Percentiles rank a stretch among this genome's conserved stretches.
phyloP scores from a whole-genome alignment of 2,797 vertebrate genomes.

The Hozukius guyotensis region DNA sequence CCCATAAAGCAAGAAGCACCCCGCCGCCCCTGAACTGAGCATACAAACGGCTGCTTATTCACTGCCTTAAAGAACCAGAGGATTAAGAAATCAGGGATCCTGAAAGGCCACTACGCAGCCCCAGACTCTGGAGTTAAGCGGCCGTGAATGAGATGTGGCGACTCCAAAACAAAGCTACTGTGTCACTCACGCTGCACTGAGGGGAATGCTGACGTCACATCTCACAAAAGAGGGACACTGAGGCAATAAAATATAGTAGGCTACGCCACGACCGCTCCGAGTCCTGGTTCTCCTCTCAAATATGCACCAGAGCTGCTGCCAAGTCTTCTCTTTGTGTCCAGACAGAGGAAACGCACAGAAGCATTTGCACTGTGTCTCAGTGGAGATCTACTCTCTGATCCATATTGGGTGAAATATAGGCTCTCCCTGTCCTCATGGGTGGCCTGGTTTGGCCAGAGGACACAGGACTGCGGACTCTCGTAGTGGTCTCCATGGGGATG shows the following conservation, averaged over 20 bases:
- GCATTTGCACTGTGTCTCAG: not conserved
- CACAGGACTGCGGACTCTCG: conserved; percentile 50
- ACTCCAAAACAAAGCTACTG: conserved; percentile 69
- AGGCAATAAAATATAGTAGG: conserved; percentile 30
- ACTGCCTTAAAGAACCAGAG: conserved; percentile 37
- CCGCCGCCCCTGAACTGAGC: conserved; percentile 24
- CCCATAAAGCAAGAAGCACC: conserved; percentile 49
- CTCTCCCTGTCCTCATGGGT: conserved; percentile 66
- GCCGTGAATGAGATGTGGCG: conserved; percentile 68
- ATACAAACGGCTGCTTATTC: conserved; percentile 59
- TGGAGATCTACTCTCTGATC: conserved; percentile 30
- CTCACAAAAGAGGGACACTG: conserved; percentile 37
- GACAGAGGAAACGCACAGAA: not conserved
- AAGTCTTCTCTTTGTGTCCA: conserved; percentile 14
- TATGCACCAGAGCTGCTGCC: conserved; percentile 13
- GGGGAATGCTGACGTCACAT: conserved; percentile 58
- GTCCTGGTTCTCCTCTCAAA: conserved; percentile 1
- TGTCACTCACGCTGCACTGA: conserved; percentile 52
- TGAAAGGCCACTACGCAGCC: conserved; percentile 52
- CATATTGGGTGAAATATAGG: conserved; percentile 45
- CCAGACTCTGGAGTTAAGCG: conserved; percentile 67
- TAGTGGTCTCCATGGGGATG: conserved; percentile 79
- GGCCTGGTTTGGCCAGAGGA: conserved; percentile 67
- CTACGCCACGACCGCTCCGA: not conserved
- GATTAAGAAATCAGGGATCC: conserved; percentile 71